Evolutionary conservation across 2,113 vertebrate genomes (phyloP).

Genomic region (Sisor rabdophorus): DNA sequence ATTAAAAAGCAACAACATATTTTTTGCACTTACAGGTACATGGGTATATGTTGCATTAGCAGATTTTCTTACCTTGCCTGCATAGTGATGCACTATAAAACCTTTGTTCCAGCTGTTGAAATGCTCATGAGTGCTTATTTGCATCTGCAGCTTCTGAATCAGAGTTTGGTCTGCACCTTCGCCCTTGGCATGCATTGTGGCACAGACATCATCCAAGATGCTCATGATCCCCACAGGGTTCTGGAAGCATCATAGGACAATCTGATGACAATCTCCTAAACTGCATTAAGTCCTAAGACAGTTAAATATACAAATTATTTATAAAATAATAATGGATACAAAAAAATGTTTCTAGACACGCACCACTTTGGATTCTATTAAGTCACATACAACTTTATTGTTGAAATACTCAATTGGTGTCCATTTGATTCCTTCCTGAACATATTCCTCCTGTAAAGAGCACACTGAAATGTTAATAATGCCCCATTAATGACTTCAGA

Average conservation of each 20-base stretch:
- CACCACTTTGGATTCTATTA: conserved; percentile 81
- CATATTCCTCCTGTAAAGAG: conserved; percentile 73
- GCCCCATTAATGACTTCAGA: background rate
- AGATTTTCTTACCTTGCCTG: conserved; percentile 68
- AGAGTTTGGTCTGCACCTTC: conserved; percentile 79
- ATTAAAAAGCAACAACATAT: background rate
- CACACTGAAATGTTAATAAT: background rate
- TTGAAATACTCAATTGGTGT: conserved; percentile 80
- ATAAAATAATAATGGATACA: background rate
- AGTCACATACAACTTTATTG: conserved; percentile 81
- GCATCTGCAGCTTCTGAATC: conserved; percentile 76
- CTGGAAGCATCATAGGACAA: conserved; percentile 52
- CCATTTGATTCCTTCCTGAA: conserved; percentile 79
- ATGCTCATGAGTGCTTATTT: conserved; percentile 72
- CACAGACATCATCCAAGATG: conserved; percentile 78
- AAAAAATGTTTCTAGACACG: conserved; percentile 44
- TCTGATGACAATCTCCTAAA: background rate
- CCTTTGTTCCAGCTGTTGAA: conserved; percentile 83
- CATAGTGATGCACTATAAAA: conserved; percentile 79
- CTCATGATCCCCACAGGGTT: conserved; percentile 78
- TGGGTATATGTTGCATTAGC: background rate
- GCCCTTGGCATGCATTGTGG: conserved; percentile 83
- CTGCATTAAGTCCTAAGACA: background rate
- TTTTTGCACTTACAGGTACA: background rate
- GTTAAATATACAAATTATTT: too few species aligned